Conservation (phyloP, 2,888 invertebrate species). For the Dromius quadrimaculatus region DNA sequence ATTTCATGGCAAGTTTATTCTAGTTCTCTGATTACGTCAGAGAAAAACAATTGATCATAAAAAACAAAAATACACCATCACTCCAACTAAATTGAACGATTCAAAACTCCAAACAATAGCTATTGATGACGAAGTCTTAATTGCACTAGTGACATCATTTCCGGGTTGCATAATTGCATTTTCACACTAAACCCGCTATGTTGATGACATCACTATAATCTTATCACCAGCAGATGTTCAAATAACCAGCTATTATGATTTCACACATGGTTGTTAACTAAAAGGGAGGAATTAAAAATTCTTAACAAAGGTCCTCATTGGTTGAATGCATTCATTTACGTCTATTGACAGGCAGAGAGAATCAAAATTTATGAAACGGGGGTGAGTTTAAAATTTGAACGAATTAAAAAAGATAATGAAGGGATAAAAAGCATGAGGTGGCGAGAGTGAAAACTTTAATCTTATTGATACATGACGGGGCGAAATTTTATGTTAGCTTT, state of each 20-base stretch:
- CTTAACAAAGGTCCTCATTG: slow-evolving; percentile 18
- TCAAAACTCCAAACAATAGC: no score
- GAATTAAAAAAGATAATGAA: background rate
- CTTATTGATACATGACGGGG: background rate
- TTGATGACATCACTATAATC: slow-evolving; percentile 36
- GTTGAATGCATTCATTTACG: slow-evolving; percentile 26
- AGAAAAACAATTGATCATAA: no score
- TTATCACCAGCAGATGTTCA: slow-evolving; percentile 39
- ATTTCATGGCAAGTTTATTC: no score
- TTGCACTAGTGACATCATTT: slow-evolving; percentile 22
- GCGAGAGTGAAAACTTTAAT: background rate
- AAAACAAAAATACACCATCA: no score
- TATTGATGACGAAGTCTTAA: no score
- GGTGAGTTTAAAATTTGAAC: background rate
- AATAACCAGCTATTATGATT: slow-evolving; percentile 31
- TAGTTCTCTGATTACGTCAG: no score
- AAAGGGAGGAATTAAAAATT: slow-evolving; percentile 16
- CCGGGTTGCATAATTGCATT: slow-evolving; percentile 26
- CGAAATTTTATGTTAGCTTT: background rate
- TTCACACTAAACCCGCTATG: background rate
- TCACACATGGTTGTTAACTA: slow-evolving; percentile 1
- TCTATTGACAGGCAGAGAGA: slow-evolving; percentile 23
- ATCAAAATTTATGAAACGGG: slow-evolving; percentile 27
- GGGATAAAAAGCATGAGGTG: background rate
- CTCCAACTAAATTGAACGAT: no score